Evolutionary conservation across 92 coral and sea anemone species (phyloP), one percentile per base, ranked within the genome.

Genomic region (Bergia sp.): DNA sequence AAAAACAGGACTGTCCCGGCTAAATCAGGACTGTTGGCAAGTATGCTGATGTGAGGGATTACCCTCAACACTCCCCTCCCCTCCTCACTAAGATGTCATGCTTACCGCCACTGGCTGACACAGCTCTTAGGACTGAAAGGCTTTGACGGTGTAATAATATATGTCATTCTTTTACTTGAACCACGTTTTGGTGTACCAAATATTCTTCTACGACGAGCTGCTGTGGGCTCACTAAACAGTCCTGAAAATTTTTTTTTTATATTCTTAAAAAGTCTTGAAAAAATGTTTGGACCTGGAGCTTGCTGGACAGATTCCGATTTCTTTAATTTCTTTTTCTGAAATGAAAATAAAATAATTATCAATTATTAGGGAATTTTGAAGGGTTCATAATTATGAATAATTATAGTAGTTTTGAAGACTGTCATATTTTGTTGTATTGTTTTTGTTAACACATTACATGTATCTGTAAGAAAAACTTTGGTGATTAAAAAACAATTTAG

Each of bases 121-220:
- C 87, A 73, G 6, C 76, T 88, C 7, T 49, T 75, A 0, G 93
- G 93, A 66, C 89, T 91, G 21, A 92, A 92, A 5, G 91, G 91
- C 12, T 38, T 86, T 5, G 40, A 1, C 16, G 95, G 95, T 0
- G 95, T 92, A 72, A 92, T 77, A 0, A 92, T 44, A 36, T 92
- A 92, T 2, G 91, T 58, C 29, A 29, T 29, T 29, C 29, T 29
- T 36, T 71, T 84, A 16, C 6, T 64, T 20, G 37, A 23, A 6
- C 42, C 13, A 12, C n/a, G 39, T 3, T 67, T 65, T 23, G 87
- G 87, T 42, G 87, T 84, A 1, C 87, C 79, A 8, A 89, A 88
- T 1, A 88, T 87, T 36, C 95, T 15, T 13, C 89, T 40, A 0
- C 91, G 87, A 2, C 93, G 82, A 53, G 91, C 86, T 2, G 88